Evolutionary conservation across 1,140 invertebrate species (phyloP).

Genomic region (Elymnias hypermnestra): DNA sequence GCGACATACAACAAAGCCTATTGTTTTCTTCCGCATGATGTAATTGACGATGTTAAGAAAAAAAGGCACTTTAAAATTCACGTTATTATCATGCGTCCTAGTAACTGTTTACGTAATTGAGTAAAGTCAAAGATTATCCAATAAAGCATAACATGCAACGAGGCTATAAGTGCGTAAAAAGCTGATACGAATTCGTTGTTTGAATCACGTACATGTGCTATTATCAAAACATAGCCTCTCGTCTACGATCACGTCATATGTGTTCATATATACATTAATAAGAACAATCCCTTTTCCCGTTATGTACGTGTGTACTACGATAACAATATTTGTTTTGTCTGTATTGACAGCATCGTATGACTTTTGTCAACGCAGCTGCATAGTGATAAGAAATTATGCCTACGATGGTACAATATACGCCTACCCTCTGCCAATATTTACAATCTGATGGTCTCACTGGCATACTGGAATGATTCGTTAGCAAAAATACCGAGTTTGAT

Average conservation of each 20-base stretch:
- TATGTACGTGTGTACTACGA: not conserved
- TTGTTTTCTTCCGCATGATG: not conserved
- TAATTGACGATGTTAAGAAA: not conserved
- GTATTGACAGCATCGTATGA: constrained; percentile 6
- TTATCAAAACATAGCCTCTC: constrained; percentile 1
- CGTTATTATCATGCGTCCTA: too few relatives aligned
- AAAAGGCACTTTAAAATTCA: not conserved
- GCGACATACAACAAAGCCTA: not conserved
- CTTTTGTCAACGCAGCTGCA: not conserved
- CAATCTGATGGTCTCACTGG: too few relatives aligned
- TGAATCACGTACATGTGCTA: not conserved
- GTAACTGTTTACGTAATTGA: not conserved
- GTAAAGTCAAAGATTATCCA: constrained; percentile 8
- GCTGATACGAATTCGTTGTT: not conserved
- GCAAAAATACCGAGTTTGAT: too few relatives aligned
- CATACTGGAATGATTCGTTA: too few relatives aligned
- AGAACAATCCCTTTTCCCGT: too few relatives aligned
- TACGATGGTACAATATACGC: too few relatives aligned
- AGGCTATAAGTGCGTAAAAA: not conserved
- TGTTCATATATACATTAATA: not conserved
- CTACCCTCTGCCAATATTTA: too few relatives aligned
- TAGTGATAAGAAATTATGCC: not conserved
- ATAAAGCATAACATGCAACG: constrained; percentile 8
- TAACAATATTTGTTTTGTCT: constrained; percentile 2
- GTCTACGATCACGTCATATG: not conserved